Conservation (phyloP, 2,888 invertebrate species). For the Drosophila anomelani region DNA sequence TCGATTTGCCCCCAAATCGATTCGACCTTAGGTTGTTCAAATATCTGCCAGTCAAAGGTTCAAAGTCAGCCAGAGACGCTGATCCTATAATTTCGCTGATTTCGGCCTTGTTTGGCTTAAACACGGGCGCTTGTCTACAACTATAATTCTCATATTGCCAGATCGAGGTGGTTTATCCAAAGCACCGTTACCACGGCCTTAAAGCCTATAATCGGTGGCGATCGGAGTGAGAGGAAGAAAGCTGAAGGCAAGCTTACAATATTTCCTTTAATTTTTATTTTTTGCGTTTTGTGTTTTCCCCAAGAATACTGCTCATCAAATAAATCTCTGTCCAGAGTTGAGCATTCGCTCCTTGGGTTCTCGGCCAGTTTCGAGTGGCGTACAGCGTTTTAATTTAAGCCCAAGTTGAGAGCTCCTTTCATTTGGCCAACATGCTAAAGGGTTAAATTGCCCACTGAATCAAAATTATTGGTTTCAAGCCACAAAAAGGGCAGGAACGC, state of each 20-base stretch:
- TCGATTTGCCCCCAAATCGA: conserved; percentile 33
- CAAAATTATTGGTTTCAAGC: conserved; percentile 84
- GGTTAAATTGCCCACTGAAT: conserved; percentile 85
- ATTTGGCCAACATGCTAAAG: conserved; percentile 83
- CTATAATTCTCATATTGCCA: conserved; percentile 41
- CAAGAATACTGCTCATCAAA: conserved; percentile 70
- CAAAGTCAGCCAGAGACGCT: conserved; percentile 28
- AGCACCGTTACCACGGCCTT: conserved; percentile 66
- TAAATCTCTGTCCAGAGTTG: conserved; percentile 72
- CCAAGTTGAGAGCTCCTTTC: conserved; percentile 74
- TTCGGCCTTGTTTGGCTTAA: conserved; percentile 41
- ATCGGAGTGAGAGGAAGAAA: conserved; percentile 15
- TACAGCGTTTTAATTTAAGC: conserved; percentile 79
- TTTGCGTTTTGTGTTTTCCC: conserved; percentile 34
- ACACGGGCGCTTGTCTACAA: conserved; percentile 39
- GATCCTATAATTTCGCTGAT: conserved; percentile 43
- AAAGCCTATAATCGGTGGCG: conserved; percentile 62
- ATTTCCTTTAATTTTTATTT: conserved; percentile 38
- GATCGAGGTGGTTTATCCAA: conserved; percentile 44
- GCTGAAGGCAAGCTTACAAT: conserved; percentile 57
- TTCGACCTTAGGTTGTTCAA: conserved; percentile 34
- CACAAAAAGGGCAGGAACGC: conserved; percentile 28
- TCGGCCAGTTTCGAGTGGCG: conserved; percentile 43
- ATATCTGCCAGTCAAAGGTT: conserved; percentile 46
- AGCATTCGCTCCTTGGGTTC: conserved; percentile 54